Conservation (phyloP, 1,140 invertebrate species). For the Apis florea region DNA sequence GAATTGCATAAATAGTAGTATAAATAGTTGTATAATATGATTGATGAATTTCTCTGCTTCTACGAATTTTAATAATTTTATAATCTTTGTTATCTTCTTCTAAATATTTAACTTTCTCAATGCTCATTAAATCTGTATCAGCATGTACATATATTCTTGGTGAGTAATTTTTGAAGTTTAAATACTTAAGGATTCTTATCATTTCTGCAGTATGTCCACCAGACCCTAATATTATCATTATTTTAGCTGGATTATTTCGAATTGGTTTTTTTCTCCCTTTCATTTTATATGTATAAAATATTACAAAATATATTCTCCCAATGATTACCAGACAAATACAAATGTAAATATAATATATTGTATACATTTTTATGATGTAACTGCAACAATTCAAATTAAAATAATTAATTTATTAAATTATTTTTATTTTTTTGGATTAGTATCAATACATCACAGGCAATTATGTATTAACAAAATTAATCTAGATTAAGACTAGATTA, state of each 20-base stretch:
- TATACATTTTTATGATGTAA: slow-evolving; percentile 19
- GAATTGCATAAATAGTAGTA: slow-evolving; percentile 87
- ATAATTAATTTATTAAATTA: background rate
- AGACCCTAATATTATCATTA: slow-evolving; percentile 83
- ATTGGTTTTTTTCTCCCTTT: slow-evolving; percentile 26
- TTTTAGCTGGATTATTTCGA: slow-evolving; percentile 65
- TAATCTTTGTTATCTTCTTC: slow-evolving; percentile 79
- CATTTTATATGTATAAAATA: slow-evolving; percentile 57
- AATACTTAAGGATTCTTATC: slow-evolving; percentile 84
- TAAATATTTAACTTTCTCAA: slow-evolving; percentile 82
- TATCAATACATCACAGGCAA: too few species aligned
- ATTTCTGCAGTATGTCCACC: slow-evolving; percentile 95
- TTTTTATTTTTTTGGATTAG: too few species aligned
- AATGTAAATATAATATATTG: slow-evolving; percentile 6
- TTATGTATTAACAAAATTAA: too few species aligned
- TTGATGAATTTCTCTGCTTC: slow-evolving; percentile 94
- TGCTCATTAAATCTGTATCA: slow-evolving; percentile 88
- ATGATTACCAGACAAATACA: slow-evolving; percentile 8
- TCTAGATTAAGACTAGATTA: too few species aligned
- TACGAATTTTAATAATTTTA: slow-evolving; percentile 85
- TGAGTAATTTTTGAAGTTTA: slow-evolving; percentile 83
- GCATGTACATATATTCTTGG: slow-evolving; percentile 91
- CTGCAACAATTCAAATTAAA: slow-evolving; percentile 42
- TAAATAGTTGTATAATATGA: slow-evolving; percentile 90
- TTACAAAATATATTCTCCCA: slow-evolving; percentile 64